Evolutionary conservation across 1,140 invertebrate species (phyloP).

Genomic region (Whitmania pigra): DNA sequence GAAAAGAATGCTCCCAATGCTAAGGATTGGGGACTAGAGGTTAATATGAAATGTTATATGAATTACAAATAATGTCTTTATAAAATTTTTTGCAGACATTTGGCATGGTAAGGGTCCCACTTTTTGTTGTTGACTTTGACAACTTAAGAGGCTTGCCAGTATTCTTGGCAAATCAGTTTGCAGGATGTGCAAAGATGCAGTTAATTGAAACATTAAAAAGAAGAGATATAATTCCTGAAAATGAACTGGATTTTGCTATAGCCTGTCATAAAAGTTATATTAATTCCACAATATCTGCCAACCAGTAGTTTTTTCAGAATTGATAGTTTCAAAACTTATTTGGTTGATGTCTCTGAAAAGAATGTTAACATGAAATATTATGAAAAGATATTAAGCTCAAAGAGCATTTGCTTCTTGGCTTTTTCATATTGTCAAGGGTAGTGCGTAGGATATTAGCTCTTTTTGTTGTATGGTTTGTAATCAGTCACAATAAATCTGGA

Average conservation of each 20-base stretch:
- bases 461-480: too few relatives aligned
- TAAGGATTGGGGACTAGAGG: slow-evolving; percentile 45
- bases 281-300: too few relatives aligned
- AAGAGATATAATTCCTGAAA: slow-evolving; percentile 27
- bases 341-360: too few relatives aligned
- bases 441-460: too few relatives aligned
- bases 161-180: slow-evolving; percentile 47
- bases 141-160: slow-evolving; percentile 45
- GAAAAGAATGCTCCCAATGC: slow-evolving; percentile 37
- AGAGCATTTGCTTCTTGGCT: too few relatives aligned
- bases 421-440: too few relatives aligned
- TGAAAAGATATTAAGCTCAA: too few relatives aligned
- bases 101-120: slow-evolving; percentile 44
- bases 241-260: slow-evolving; percentile 30
- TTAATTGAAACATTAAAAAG: slow-evolving; percentile 34
- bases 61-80: neutral
- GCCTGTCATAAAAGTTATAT: neutral
- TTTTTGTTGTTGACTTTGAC: slow-evolving; percentile 47
- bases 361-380: too few relatives aligned
- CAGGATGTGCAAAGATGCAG: slow-evolving; percentile 44
- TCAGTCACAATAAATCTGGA: too few relatives aligned
- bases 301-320: too few relatives aligned
- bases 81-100: slow-evolving; percentile 35
- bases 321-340: too few relatives aligned
- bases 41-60: slow-evolving; percentile 25